Conservation (phyloP, 2,888 invertebrate genomes). For the Tachina grossa region DNA sequence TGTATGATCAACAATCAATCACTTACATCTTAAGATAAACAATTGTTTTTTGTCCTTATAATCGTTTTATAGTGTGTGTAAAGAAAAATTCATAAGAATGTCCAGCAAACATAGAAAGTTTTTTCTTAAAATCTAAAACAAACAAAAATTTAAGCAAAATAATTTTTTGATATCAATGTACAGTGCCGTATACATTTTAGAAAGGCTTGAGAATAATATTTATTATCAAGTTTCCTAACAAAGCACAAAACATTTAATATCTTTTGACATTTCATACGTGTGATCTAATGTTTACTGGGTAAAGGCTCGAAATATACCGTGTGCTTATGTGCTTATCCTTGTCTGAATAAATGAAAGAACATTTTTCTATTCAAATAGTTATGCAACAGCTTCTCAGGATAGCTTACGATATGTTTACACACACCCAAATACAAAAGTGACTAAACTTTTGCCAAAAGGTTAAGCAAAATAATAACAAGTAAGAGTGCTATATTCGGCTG, state of each 20-base stretch:
- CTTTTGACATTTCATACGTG: too few relatives aligned
- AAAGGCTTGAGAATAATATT: too few relatives aligned
- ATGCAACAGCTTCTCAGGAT: slow-evolving; percentile 68
- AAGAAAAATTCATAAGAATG: neutral
- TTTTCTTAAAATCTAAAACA: too few relatives aligned
- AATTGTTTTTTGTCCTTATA: slow-evolving; percentile 9
- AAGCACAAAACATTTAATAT: too few relatives aligned
- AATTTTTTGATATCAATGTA: too few relatives aligned
- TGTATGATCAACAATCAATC: slow-evolving; percentile 64
- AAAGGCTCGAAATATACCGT: neutral
- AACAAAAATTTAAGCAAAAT: too few relatives aligned
- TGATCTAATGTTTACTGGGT: too few relatives aligned
- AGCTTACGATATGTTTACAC: slow-evolving; percentile 67
- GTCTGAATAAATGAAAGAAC: slow-evolving; percentile 14
- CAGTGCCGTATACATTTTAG: too few relatives aligned
- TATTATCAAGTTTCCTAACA: too few relatives aligned
- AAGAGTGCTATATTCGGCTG: too few relatives aligned
- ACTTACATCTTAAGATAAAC: neutral
- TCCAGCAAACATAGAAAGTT: too few relatives aligned
- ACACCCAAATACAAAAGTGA: slow-evolving; percentile 49
- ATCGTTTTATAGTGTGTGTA: neutral
- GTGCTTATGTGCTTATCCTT: neutral
- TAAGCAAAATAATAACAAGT: slow-evolving; percentile 16
- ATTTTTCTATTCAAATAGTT: slow-evolving; percentile 46
- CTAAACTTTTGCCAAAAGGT: slow-evolving; percentile 61